Conservation (phyloP, 2,888 invertebrate genomes). For the Drosophila antonietae region DNA sequence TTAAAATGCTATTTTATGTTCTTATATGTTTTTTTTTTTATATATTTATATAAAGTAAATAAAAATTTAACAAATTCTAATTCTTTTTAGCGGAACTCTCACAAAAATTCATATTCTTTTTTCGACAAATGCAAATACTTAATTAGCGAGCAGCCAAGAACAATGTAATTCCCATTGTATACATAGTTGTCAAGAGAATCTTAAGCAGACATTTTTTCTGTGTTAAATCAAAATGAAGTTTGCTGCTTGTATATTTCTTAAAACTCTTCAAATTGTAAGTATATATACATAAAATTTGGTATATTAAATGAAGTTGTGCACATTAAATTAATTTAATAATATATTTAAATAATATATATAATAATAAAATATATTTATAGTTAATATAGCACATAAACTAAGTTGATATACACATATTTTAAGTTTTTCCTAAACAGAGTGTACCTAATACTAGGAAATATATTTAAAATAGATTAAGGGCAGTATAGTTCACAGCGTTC, state of each 20-base stretch:
- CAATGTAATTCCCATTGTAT: conserved; percentile 5
- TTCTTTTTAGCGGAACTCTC: not conserved
- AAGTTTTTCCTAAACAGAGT: not conserved
- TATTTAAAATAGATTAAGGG: no score
- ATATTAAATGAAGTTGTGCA: not conserved
- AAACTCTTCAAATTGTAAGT: conserved; percentile 65
- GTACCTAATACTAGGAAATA: no score
- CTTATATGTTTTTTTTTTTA: no score
- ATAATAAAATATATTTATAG: not conserved
- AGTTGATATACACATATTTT: not conserved
- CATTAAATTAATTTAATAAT: not conserved
- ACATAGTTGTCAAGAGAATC: not conserved
- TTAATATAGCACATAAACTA: not conserved
- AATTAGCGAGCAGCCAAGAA: not conserved
- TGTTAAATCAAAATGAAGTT: conserved; percentile 50
- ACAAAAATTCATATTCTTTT: conserved; percentile 8
- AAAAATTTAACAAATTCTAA: not conserved
- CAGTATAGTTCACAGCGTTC: not conserved
- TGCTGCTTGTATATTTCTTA: conserved; percentile 50
- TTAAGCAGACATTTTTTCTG: not conserved
- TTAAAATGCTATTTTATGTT: no score
- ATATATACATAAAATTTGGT: not conserved
- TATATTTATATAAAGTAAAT: no score
- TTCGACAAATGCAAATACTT: not conserved
- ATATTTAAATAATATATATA: not conserved